These are phyloP conservation scores for Xiphophorus birchmanni DNA, from an alignment of 2,797 vertebrate genomes.

Conservation along the genomic window DNA sequence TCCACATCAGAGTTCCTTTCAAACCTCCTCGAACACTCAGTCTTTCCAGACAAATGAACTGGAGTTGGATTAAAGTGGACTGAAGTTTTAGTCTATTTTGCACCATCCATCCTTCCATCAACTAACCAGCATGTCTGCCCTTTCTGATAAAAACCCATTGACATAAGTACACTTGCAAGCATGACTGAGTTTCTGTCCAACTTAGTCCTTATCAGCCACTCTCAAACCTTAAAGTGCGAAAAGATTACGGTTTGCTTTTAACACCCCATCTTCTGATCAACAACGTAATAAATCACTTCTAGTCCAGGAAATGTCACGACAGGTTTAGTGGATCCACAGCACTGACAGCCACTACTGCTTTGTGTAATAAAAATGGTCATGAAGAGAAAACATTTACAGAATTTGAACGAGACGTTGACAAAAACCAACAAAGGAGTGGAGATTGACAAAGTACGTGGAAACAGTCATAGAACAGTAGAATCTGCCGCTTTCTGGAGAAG, in stretches of 20 bases:
- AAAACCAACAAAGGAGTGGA: neutral
- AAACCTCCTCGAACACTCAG: too few relatives aligned
- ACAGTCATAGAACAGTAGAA: neutral
- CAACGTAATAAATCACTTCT: neutral
- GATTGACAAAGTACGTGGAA: neutral
- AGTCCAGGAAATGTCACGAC: neutral
- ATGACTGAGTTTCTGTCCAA: conserved; percentile 14
- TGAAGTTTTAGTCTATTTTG: neutral
- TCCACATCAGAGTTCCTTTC: too few relatives aligned
- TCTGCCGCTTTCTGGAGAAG: neutral
- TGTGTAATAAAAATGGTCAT: neutral
- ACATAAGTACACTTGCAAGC: neutral
- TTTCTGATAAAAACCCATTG: neutral
- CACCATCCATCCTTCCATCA: neutral
- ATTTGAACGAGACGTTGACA: neutral
- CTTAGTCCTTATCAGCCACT: conserved; percentile 1
- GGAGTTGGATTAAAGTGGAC: too few relatives aligned
- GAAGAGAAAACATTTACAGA: neutral
- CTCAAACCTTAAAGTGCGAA: conserved; percentile 11
- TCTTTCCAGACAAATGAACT: too few relatives aligned
- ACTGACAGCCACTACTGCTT: neutral
- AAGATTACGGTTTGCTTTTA: conserved; percentile 3
- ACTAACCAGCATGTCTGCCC: neutral
- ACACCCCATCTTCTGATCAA: neutral
- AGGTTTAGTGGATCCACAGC: neutral